Conservation (phyloP, 2,888 invertebrate genomes). For the Rhingia campestris region DNA sequence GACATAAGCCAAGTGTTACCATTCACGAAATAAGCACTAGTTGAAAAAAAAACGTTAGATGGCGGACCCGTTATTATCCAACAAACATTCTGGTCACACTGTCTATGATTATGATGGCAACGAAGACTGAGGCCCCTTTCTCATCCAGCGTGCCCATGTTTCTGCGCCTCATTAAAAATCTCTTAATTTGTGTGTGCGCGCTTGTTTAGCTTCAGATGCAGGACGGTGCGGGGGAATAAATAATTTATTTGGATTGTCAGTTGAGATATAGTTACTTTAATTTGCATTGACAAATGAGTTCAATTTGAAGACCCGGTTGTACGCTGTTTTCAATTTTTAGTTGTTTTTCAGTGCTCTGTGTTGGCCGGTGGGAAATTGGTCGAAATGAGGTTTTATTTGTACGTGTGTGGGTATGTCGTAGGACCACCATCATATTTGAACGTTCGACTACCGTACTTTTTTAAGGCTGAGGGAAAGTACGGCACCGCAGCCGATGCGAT, state of each 20-base stretch:
- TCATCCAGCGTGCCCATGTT: constrained; percentile 23
- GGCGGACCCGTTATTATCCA: too few species aligned
- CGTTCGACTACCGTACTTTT: not conserved
- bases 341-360: not conserved
- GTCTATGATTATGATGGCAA: too few species aligned
- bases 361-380: constrained; percentile 36
- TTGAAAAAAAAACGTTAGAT: too few species aligned
- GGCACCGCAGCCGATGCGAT: constrained; percentile 23
- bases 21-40: too few species aligned
- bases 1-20: too few species aligned
- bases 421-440: constrained; percentile 18
- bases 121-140: not conserved
- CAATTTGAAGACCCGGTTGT: constrained; percentile 58
- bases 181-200: constrained; percentile 54
- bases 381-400: constrained; percentile 28
- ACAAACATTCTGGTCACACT: too few species aligned
- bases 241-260: constrained; percentile 66
- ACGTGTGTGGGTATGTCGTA: not conserved
- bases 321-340: constrained; percentile 41
- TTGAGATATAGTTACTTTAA: constrained; percentile 70
- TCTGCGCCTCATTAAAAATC: constrained; percentile 66
- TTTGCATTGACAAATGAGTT: constrained; percentile 72
- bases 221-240: constrained; percentile 24
- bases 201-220: not conserved
- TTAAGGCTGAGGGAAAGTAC: not conserved